Percentiles rank a stretch among this genome's conserved stretches.
Evolutionary conservation across 2,113 vertebrate species (phyloP).

Genomic region (Triplophysa tibetana): DNA sequence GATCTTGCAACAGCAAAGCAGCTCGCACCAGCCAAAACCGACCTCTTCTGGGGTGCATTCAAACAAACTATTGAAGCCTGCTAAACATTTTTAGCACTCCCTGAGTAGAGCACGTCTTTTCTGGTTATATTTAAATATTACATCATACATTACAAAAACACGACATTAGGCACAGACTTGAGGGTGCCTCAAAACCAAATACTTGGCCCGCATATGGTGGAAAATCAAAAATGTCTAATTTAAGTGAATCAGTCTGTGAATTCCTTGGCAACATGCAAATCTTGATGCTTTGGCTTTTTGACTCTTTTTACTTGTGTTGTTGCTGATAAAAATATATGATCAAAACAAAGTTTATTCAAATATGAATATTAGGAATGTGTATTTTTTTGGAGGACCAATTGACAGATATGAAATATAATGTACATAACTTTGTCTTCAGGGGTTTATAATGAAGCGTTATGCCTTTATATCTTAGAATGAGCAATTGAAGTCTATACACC

Average conservation of each 20-base stretch:
- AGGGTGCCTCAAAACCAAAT: not conserved
- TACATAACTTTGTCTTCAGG: no score
- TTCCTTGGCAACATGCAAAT: no score
- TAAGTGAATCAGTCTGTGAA: not conserved
- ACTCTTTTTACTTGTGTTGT: no score
- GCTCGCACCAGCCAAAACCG: constrained; percentile 32
- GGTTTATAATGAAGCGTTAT: no score
- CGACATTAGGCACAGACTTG: not conserved
- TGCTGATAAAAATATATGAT: constrained; percentile 22
- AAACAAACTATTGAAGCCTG: constrained; percentile 32
- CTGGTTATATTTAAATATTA: constrained; percentile 26
- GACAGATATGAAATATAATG: no score
- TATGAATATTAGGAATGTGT: no score
- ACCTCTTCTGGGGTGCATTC: constrained; percentile 38
- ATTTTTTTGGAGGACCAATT: no score
- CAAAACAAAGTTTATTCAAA: no score
- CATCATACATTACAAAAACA: constrained; percentile 20
- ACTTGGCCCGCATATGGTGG: not conserved
- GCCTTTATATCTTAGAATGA: no score
- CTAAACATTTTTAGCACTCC: constrained; percentile 23
- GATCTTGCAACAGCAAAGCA: constrained; percentile 25
- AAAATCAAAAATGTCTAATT: not conserved
- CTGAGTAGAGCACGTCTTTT: not conserved
- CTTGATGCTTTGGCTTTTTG: no score
- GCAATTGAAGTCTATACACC: no score